Evolutionary conservation across 2,888 invertebrate genomes (phyloP), one percentile per base, ranked within the genome.

Genomic region (Conus canariensis): DNA sequence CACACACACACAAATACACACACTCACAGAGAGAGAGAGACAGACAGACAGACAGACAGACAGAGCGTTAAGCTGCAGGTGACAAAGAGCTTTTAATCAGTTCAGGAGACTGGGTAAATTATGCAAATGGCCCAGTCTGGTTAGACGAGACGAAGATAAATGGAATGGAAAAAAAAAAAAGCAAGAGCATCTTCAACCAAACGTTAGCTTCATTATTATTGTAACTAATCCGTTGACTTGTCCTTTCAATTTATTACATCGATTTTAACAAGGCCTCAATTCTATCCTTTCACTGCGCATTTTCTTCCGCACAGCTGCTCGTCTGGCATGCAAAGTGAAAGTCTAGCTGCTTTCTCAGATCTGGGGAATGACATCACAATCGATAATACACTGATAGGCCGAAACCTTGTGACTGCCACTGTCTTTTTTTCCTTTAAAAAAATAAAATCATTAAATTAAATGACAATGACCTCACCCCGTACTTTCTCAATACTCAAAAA

Each of bases 41-140:
- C 1, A 74, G 74, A 74, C 5, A 74, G 74, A 74, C 5, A 70
- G 70, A 70, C 6, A 70, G 70, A 70, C 6, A 70, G 70, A 70
- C n/a, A 70, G 70, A 22, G 22, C 3, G 70, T 8, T 77, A 25
- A 30, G 77, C 77, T 8, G 82, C 58, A 83, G 82, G 82, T 83
- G 82, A 83, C 82, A 83, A 58, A 56, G 82, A 58, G 22, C 19
- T 22, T 22, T 58, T 58, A 83, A 58, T 83, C 56, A 83, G 56
- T 83, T 22, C 22, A 56, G 22, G 82, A 16, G 82, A 83, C 82
- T 83, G 56, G 82, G 25, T 83, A 83, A 83, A 83, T 83, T 83
- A 83, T 83, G 82, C 58, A 56, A 56, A 83, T 83, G 25, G 82
- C 56, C 82, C 82, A 83, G 82, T 83, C 82, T 83, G 82, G 56